phyloP scores from a whole-genome alignment of 1,140 invertebrate genomes.

The Lepidotrigona ventralis region DNA sequence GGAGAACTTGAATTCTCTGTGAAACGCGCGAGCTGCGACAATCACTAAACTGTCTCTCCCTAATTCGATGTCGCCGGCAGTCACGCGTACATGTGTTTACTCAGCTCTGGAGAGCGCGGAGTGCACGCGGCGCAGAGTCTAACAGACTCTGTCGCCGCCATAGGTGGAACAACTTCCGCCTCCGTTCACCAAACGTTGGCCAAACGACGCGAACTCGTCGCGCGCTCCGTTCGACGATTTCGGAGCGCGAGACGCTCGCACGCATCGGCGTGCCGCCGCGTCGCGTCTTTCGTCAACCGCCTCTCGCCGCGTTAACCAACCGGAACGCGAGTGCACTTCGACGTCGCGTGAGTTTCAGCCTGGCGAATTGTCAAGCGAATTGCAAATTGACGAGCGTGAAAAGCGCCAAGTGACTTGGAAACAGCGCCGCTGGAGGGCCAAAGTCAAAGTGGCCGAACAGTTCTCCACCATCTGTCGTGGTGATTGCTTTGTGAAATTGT shows the following conservation, averaged over 20 bases:
- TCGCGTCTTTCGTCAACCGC: not conserved
- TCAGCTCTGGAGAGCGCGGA: not conserved
- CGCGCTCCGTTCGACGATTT: not conserved
- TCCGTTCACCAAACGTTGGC: not conserved
- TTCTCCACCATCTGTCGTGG: not conserved
- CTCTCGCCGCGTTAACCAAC: slow-evolving; percentile 1
- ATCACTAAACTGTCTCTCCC: not conserved
- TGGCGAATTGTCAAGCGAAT: not conserved
- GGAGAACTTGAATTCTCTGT: not conserved
- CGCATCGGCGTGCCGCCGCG: not conserved
- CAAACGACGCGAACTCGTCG: no score
- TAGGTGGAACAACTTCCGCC: not conserved
- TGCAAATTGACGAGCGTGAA: not conserved
- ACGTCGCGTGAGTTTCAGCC: no score
- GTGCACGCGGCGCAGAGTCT: slow-evolving; percentile 1
- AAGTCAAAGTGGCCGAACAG: not conserved
- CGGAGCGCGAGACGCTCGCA: not conserved
- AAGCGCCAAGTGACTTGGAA: not conserved
- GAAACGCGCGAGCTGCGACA: not conserved
- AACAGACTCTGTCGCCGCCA: not conserved
- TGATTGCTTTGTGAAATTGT: not conserved
- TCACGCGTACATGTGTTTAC: slow-evolving; percentile 18
- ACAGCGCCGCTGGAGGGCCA: no score
- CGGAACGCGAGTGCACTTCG: slow-evolving; percentile 3
- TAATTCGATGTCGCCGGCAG: not conserved